Base-by-base conservation (phyloP, 2,888 invertebrate genomes). In the Sinopyrophorus schimmeli region DNA sequence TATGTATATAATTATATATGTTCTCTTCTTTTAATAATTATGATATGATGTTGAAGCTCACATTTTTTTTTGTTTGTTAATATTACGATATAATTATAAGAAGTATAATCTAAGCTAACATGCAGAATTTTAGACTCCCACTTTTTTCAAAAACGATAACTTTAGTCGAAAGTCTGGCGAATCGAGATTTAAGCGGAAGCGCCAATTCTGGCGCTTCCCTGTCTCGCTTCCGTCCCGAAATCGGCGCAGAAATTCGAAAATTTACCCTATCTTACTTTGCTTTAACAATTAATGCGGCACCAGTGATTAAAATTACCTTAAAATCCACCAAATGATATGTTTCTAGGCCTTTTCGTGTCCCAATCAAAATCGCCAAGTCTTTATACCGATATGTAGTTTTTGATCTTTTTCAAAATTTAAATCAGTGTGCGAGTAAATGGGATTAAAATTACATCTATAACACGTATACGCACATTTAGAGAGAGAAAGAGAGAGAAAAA, bases 11-110 rank as follows among this genome's bases (percentile, higher is more conserved):
- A n/a, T n/a, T n/a, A n/a, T n/a, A n/a, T 39, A 56, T 59, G 54
- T n/a, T n/a, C 30, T 40, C 53, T 55, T 37, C 47, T 57, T 59
- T 58, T 54, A 55, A 52, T 60, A 64, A 51, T 46, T 59, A 47
- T 67, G 64, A 68, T 68, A 67, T 68, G 66, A 54, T 62, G 61
- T 62, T 60, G 62, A 67, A 68, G 68, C 68, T 68, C 68, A 67
- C 65, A 62, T 60, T 57, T 58, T 50, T n/a, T n/a, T n/a, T n/a
- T n/a, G n/a, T n/a, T n/a, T 35, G 23, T 35, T 28, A 35, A 37
- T 26, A 23, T 31, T 14, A 38, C 24, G 26, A 38, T 39, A 40
- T 38, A 32, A n/a, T n/a, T n/a, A n/a, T n/a, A n/a, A n/a, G n/a
- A n/a, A n/a, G n/a, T 39, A 24, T 39, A 34, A 30, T 34, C 32